Conservation (phyloP, 2,113 vertebrate species). For the Ctenomys sociabilis region DNA sequence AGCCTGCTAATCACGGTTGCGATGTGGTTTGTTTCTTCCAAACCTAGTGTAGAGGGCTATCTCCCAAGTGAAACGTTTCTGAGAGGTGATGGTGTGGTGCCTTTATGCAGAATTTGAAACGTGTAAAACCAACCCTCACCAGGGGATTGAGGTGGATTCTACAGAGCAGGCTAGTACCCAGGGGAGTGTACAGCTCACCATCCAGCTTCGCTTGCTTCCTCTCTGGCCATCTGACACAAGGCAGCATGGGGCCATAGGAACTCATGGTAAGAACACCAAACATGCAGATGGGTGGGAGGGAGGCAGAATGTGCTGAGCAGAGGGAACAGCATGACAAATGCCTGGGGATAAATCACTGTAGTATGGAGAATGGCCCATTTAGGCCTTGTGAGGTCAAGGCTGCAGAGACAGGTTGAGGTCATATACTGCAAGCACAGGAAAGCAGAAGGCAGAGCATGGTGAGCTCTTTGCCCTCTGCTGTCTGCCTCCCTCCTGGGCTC, state of each 20-base stretch:
- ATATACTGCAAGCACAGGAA: background rate
- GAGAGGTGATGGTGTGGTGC: too few species aligned
- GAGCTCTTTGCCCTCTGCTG: too few species aligned
- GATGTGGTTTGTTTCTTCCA: background rate
- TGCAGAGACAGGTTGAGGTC: background rate
- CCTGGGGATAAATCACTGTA: background rate
- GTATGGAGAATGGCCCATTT: too few species aligned
- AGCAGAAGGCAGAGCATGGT: background rate
- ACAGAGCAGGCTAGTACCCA: background rate
- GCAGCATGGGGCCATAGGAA: background rate
- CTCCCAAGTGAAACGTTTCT: background rate
- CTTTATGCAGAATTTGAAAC: background rate
- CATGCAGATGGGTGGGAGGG: rapidly evolving
- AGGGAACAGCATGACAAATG: background rate
- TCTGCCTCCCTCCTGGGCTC: background rate
- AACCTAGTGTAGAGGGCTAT: background rate
- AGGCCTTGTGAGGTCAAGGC: background rate
- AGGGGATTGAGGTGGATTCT: background rate
- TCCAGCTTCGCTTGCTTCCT: background rate
- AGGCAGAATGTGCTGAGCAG: background rate
- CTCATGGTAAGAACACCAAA: background rate
- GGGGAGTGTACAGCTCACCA: background rate
- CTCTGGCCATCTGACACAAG: background rate
- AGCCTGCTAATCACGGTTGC: background rate
- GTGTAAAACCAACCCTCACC: background rate